Conservation (phyloP, 1,140 invertebrate genomes). For the Prorops nasuta region DNA sequence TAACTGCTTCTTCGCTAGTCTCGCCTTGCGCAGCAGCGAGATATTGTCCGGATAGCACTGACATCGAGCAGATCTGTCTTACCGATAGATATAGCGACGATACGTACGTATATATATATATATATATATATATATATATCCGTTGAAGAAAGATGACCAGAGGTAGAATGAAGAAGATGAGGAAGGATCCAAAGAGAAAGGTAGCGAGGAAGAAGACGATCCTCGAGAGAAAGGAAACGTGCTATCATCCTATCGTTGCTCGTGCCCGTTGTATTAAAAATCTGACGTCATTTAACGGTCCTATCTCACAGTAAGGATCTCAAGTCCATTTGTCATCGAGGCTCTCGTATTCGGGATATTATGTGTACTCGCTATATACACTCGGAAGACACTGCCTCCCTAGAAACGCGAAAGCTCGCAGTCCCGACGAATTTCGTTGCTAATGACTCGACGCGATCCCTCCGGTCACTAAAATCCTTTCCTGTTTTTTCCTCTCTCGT, state of each 20-base stretch:
- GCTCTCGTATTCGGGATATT: conserved; percentile 35
- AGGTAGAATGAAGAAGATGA: conserved; percentile 4
- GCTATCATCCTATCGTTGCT: conserved; percentile 18
- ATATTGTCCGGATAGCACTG: conserved; percentile 44
- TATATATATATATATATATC: conserved; percentile 13
- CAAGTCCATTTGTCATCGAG: conserved; percentile 36
- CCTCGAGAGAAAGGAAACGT: too few species aligned
- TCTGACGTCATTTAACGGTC: conserved; percentile 40
- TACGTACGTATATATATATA: too few species aligned
- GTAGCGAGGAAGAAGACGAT: conserved; percentile 7
- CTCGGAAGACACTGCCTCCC: too few species aligned
- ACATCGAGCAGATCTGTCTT: conserved; percentile 44
- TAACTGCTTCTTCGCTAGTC: too few species aligned
- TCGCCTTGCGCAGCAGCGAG: conserved; percentile 20
- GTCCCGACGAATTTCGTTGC: neutral
- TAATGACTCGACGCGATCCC: conserved; percentile 13
- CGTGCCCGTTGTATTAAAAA: conserved; percentile 37
- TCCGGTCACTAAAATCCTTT: neutral
- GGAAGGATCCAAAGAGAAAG: neutral
- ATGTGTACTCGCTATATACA: conserved; percentile 8
- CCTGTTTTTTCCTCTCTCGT: conserved; percentile 5
- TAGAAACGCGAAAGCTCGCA: neutral
- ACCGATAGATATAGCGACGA: conserved; percentile 37
- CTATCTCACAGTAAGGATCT: conserved; percentile 33
- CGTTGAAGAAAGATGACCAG: conserved; percentile 19